Evolutionary conservation across 1,140 invertebrate genomes (phyloP).

Genomic region (Acromyrmex heyeri): DNA sequence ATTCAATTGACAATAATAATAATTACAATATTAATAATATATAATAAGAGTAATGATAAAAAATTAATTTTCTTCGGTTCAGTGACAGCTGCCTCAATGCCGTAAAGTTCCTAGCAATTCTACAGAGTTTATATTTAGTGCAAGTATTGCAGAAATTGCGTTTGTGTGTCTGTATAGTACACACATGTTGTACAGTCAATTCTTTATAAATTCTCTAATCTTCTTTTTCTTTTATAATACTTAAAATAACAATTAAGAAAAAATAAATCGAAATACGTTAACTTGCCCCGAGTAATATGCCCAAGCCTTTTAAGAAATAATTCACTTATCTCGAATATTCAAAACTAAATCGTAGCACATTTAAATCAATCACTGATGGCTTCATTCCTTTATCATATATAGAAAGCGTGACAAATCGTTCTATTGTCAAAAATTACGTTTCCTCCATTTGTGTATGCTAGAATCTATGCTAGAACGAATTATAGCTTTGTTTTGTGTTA

Average conservation of each 20-base stretch:
- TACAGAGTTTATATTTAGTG: constrained; percentile 83
- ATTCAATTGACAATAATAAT: constrained; percentile 78
- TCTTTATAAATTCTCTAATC: constrained; percentile 12
- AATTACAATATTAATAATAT: constrained; percentile 64
- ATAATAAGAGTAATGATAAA: constrained; percentile 81
- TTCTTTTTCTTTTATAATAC: constrained; percentile 33
- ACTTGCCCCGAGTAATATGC: constrained; percentile 17
- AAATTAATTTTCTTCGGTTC: constrained; percentile 84
- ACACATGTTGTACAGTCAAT: constrained; percentile 33
- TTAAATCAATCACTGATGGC: constrained; percentile 3
- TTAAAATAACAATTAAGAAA: constrained; percentile 35
- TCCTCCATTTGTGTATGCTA: constrained; percentile 46
- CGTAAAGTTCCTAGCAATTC: constrained; percentile 84
- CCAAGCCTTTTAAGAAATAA: constrained; percentile 25
- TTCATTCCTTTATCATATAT: background rate
- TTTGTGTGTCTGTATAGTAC: constrained; percentile 29
- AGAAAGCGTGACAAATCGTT: constrained; percentile 29
- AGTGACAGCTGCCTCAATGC: constrained; percentile 87
- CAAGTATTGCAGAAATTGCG: constrained; percentile 28
- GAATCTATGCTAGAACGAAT: constrained; percentile 13
- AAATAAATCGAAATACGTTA: background rate
- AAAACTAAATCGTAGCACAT: constrained; percentile 23
- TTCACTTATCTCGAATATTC: constrained; percentile 16
- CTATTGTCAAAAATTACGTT: constrained; percentile 16
- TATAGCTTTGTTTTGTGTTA: constrained; percentile 35